A percentile compares a stretch with the other conserved stretches of the same genome.
These are phyloP conservation scores for Heteropelma amictum DNA, from an alignment of 2,888 invertebrate genomes.

Conservation along the genomic window DNA sequence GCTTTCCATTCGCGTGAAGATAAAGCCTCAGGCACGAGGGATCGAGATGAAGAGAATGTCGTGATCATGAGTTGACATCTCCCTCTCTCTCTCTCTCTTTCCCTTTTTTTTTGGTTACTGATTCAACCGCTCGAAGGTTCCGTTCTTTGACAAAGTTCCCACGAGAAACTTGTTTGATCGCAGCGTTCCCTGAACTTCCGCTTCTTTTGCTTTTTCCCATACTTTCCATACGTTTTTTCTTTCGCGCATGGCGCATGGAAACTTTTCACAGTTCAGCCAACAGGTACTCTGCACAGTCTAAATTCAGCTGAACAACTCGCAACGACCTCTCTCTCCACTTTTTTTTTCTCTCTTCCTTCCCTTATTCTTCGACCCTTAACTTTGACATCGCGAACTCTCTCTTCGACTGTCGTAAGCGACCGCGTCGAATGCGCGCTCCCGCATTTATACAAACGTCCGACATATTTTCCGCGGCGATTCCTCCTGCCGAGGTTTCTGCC, in stretches of 20 bases:
- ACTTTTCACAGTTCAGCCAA: conserved; percentile 54
- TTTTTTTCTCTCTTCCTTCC: conserved; percentile 12
- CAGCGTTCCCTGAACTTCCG: conserved; percentile 55
- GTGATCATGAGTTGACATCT: not conserved
- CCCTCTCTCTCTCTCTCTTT: conserved; percentile 16
- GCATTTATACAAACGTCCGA: conserved; percentile 51
- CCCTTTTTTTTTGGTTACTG: conserved; percentile 40
- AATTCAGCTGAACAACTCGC: conserved; percentile 37
- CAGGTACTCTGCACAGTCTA: conserved; percentile 47
- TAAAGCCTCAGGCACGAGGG: not conserved
- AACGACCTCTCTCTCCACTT: not conserved
- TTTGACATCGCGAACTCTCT: not conserved
- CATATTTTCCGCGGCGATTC: conserved; percentile 59
- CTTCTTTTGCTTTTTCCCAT: conserved; percentile 27
- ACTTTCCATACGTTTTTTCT: conserved; percentile 25
- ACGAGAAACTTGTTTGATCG: conserved; percentile 71
- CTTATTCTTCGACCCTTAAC: not conserved
- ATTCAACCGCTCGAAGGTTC: conserved; percentile 63
- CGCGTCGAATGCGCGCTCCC: conserved; percentile 39
- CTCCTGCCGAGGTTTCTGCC: conserved; percentile 10
- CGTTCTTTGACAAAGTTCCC: conserved; percentile 69
- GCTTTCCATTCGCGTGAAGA: conserved; percentile 14
- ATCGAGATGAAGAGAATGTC: conserved; percentile 2
- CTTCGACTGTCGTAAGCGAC: conserved; percentile 8
- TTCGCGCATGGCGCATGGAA: conserved; percentile 49